Conservation (phyloP, 2,888 invertebrate species). For the Netelia melanura region DNA sequence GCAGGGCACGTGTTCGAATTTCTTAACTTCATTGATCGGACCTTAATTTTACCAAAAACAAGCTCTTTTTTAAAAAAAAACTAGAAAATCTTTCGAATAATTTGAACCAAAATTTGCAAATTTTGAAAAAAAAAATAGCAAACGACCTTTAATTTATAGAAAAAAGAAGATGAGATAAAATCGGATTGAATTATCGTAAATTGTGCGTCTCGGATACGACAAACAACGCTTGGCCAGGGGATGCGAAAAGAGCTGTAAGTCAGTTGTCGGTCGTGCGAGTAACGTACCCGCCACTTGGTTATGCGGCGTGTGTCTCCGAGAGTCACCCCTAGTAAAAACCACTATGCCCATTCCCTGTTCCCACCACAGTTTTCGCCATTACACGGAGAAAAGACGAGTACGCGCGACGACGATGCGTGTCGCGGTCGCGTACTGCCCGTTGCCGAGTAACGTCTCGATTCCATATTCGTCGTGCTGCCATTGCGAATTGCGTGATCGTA, state of each 20-base stretch:
- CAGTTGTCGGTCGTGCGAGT: constrained; percentile 36
- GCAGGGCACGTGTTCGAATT: no score
- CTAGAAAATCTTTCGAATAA: no score
- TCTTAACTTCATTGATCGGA: no score
- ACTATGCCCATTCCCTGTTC: constrained; percentile 65
- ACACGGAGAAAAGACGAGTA: constrained; percentile 37
- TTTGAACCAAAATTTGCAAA: no score
- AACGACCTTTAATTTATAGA: no score
- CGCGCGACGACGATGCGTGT: not conserved
- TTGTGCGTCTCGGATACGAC: no score
- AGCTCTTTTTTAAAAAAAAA: no score
- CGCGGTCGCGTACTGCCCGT: constrained; percentile 15
- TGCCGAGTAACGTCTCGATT: constrained; percentile 81
- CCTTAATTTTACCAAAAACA: no score
- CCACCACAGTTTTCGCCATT: constrained; percentile 46
- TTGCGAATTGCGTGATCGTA: constrained; percentile 76
- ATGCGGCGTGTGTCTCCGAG: constrained; percentile 75
- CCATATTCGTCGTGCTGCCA: constrained; percentile 76
- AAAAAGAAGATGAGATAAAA: not conserved
- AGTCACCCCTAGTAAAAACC: constrained; percentile 77
- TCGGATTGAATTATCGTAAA: no score
- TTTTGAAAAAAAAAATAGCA: no score
- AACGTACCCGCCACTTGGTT: constrained; percentile 75
- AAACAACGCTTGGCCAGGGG: not conserved
- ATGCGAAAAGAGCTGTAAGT: constrained; percentile 23